phyloP scores from a whole-genome alignment of 2,113 vertebrate genomes.

The Centropus unirufus region DNA sequence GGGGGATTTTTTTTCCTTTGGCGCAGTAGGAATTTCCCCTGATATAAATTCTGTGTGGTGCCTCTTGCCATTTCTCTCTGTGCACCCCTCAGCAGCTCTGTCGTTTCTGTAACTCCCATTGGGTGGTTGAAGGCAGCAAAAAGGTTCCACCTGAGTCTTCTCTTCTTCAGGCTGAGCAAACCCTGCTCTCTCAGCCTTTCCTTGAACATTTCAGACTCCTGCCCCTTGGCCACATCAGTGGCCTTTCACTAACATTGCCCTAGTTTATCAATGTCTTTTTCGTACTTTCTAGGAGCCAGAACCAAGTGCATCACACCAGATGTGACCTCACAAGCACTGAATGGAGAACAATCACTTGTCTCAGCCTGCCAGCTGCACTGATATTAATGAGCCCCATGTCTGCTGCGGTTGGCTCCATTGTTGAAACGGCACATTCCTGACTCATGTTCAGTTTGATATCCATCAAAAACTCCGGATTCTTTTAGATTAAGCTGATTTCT shows the following conservation, averaged over 20 bases:
- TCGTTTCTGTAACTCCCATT: background rate
- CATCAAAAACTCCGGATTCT: background rate
- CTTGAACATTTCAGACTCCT: background rate
- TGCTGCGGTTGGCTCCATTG: background rate
- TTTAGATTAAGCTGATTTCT: background rate
- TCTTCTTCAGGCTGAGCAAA: background rate
- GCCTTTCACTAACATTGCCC: background rate
- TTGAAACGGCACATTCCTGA: background rate
- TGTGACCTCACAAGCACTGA: background rate
- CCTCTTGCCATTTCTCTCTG: background rate
- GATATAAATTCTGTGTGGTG: background rate
- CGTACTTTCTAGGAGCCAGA: background rate
- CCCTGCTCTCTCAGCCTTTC: background rate
- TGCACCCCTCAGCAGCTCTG: background rate
- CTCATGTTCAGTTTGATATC: background rate
- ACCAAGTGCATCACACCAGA: background rate
- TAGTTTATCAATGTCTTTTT: background rate
- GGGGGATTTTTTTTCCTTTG: background rate
- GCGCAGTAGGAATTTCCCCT: background rate
- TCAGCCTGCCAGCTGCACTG: background rate
- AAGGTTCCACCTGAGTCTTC: background rate
- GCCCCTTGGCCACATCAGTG: fast-evolving
- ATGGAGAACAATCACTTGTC: background rate
- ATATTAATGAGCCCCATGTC: fast-evolving
- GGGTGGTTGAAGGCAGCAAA: background rate